These are phyloP conservation scores for Ectropis grisescens DNA, from an alignment of 1,140 invertebrate genomes.

Conservation along the genomic window DNA sequence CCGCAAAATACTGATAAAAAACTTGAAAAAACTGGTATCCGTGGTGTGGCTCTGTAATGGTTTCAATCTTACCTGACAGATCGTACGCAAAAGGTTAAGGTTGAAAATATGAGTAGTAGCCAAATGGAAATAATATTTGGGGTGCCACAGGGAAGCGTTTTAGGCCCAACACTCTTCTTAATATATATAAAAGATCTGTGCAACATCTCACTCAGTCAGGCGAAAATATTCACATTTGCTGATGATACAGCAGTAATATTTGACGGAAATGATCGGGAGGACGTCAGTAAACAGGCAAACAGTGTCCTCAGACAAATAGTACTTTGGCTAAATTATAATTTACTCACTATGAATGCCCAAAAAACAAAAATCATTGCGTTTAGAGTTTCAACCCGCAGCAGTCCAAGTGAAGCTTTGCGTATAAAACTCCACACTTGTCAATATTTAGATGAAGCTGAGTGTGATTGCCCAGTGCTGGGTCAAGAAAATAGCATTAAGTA, in stretches of 20 bases:
- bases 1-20: slow-evolving; percentile 4
- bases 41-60: slow-evolving; percentile 4
- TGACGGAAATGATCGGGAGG: slow-evolving; percentile 8
- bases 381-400: slow-evolving; percentile 3
- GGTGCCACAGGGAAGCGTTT: slow-evolving; percentile 10
- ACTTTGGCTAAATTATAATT: slow-evolving; percentile 7
- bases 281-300: slow-evolving; percentile 4
- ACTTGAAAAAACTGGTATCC: slow-evolving; percentile 1
- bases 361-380: slow-evolving; percentile 16
- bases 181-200: slow-evolving; percentile 15
- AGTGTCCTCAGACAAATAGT: slow-evolving; percentile 2
- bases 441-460: not conserved
- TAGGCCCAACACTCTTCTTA: slow-evolving; percentile 12
- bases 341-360: slow-evolving; percentile 7
- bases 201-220: slow-evolving; percentile 5
- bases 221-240: slow-evolving; percentile 13
- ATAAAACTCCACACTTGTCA: slow-evolving; percentile 9
- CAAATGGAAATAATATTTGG: slow-evolving; percentile 1
- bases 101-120: slow-evolving; percentile 2
- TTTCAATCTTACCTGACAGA: slow-evolving; percentile 6
- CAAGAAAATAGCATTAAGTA: not conserved
- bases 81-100: slow-evolving; percentile 5
- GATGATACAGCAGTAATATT: slow-evolving; percentile 18
- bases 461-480: not conserved
- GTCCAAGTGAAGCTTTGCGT: slow-evolving; percentile 1